These are phyloP conservation scores for Sisor rabdophorus DNA, from an alignment of 2,113 vertebrate genomes.

Conservation along the genomic window DNA sequence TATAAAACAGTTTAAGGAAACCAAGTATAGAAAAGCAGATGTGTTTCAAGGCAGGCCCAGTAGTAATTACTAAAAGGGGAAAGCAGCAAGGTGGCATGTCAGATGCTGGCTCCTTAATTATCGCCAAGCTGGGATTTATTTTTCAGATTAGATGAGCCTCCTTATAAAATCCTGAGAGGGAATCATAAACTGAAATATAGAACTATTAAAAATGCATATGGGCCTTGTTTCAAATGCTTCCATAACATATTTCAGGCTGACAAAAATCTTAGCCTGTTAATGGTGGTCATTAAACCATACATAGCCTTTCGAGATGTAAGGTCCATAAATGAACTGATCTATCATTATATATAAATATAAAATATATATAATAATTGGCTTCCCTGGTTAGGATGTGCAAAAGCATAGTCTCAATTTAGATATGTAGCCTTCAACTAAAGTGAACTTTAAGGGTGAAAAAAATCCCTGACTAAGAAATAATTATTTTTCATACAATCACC, in stretches of 20 bases:
- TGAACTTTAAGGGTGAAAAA: too few relatives aligned
- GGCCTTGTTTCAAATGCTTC: conserved; percentile 45
- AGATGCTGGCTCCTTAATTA: conserved; percentile 49
- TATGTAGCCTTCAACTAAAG: too few relatives aligned
- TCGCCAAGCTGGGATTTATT: conserved; percentile 46
- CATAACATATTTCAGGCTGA: conserved; percentile 46
- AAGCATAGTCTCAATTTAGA: too few relatives aligned
- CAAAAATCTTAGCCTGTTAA: conserved; percentile 40
- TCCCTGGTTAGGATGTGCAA: too few relatives aligned
- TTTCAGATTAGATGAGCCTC: conserved; percentile 43
- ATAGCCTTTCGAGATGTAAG: conserved; percentile 13
- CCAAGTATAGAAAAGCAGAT: conserved; percentile 51
- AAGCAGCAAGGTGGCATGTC: conserved; percentile 41
- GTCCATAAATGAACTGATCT: conserved; percentile 5
- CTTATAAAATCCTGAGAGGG: conserved; percentile 43
- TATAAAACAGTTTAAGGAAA: conserved; percentile 46
- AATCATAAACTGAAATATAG: conserved; percentile 54
- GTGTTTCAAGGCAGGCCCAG: conserved; percentile 48
- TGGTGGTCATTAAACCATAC: conserved; percentile 42
- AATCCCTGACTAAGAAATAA: too few relatives aligned
- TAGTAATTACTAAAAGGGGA: conserved; percentile 48
- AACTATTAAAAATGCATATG: conserved; percentile 58
- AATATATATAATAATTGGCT: too few relatives aligned
- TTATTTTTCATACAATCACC: too few relatives aligned
- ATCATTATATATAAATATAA: neutral